Percentiles rank a stretch among this genome's conserved stretches.
Conservation (phyloP, 2,113 vertebrate genomes). For the Anoura caudifer region DNA sequence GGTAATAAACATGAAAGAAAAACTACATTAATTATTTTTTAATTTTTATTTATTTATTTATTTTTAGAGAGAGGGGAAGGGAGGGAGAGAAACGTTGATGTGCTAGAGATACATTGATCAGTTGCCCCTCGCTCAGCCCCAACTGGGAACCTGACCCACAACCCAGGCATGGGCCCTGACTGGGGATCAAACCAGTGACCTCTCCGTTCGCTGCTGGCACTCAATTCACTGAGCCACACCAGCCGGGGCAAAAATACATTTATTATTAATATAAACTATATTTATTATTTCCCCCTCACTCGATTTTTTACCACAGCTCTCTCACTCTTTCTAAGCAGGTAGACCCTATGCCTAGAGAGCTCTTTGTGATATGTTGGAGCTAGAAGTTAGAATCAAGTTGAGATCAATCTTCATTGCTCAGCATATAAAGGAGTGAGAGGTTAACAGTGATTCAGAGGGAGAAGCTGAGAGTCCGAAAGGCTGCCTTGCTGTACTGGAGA, state of each 20-base stretch:
- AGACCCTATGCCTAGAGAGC: neutral
- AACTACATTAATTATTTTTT: neutral
- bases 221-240: no score
- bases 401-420: neutral
- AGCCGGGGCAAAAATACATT: no score
- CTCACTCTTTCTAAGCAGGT: neutral
- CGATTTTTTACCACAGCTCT: neutral
- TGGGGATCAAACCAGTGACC: no score
- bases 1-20: neutral
- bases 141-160: no score
- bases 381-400: neutral
- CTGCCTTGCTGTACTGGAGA: neutral
- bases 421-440: neutral
- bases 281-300: neutral
- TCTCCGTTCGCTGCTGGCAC: no score
- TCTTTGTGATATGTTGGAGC: neutral
- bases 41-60: no score
- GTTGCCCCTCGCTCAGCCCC: no score
- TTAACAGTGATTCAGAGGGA: neutral
- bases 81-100: no score
- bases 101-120: no score
- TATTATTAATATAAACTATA: neutral
- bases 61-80: no score
- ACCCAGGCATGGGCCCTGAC: no score
- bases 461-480: neutral